These are phyloP conservation scores for Ectemnius continuus DNA, from an alignment of 2,888 invertebrate genomes.

Conservation along the genomic window DNA sequence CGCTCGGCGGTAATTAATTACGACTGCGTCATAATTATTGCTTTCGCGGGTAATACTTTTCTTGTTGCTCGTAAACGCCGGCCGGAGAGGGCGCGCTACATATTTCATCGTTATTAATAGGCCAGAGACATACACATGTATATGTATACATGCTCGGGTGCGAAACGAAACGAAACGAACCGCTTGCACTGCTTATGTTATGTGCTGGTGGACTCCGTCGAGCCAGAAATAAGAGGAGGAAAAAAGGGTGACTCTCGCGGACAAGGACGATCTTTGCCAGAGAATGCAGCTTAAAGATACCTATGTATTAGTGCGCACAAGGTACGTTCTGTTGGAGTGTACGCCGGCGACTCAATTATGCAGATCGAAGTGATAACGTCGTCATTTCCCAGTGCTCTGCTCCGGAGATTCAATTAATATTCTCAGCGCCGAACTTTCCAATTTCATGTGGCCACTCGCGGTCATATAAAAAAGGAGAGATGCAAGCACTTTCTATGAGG, in stretches of 20 bases:
- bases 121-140: constrained; percentile 29
- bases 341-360: constrained; percentile 26
- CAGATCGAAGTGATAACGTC: constrained; percentile 43
- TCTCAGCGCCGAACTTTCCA: constrained; percentile 7
- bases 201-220: neutral
- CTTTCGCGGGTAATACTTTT: constrained; percentile 45
- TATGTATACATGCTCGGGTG: neutral
- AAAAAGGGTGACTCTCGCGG: neutral
- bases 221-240: neutral
- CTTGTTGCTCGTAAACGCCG: constrained; percentile 41
- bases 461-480: too few species aligned
- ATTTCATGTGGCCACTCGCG: too few species aligned
- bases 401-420: constrained; percentile 16
- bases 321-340: too few species aligned
- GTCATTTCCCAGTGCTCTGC: constrained; percentile 17
- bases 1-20: constrained; percentile 51
- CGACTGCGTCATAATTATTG: constrained; percentile 52
- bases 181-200: constrained; percentile 1
- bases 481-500: too few species aligned
- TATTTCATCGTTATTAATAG: constrained; percentile 54
- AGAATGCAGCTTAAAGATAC: neutral
- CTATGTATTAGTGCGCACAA: too few species aligned
- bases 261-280: neutral
- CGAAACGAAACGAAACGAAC: constrained; percentile 16
- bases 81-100: constrained; percentile 18